A percentile compares a stretch with the other conserved stretches of the same genome.
These are phyloP conservation scores for Uloborus diversus DNA, from an alignment of 1,140 invertebrate genomes.

Conservation along the genomic window DNA sequence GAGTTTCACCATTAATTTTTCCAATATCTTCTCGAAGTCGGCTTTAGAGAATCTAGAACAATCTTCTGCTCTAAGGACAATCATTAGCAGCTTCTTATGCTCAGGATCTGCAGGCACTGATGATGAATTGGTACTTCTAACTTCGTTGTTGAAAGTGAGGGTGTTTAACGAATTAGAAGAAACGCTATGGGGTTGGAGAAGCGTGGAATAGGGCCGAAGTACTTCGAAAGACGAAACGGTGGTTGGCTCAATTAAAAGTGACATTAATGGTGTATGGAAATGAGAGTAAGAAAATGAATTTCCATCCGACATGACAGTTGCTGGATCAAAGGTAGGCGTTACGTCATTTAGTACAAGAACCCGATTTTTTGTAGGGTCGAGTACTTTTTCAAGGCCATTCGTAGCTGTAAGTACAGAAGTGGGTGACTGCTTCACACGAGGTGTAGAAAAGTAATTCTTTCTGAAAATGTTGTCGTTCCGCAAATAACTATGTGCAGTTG, in stretches of 20 bases:
- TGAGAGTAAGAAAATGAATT: neutral
- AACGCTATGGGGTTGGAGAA: neutral
- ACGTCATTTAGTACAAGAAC: neutral
- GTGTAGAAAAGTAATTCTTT: too few species aligned
- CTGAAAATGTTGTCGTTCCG: too few species aligned
- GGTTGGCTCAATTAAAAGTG: constrained; percentile 21
- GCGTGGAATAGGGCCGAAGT: neutral
- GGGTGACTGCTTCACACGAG: too few species aligned
- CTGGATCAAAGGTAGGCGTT: neutral
- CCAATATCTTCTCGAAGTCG: constrained; percentile 42
- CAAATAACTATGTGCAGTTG: too few species aligned
- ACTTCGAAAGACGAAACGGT: neutral
- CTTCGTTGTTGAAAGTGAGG: constrained; percentile 31
- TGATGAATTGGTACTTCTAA: neutral
- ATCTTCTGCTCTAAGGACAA: constrained; percentile 38
- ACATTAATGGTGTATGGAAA: constrained; percentile 47
- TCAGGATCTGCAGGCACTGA: constrained; percentile 9
- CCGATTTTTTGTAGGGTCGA: too few species aligned
- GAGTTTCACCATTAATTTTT: constrained; percentile 35
- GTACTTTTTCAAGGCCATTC: too few species aligned
- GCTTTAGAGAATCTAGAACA: constrained; percentile 32
- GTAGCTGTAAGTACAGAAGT: too few species aligned
- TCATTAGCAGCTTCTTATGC: constrained; percentile 45
- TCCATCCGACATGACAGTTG: neutral
- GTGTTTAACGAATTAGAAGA: neutral